These are phyloP conservation scores for Furcifer pardalis DNA, from an alignment of 2,797 vertebrate species.

Conservation along the genomic window DNA sequence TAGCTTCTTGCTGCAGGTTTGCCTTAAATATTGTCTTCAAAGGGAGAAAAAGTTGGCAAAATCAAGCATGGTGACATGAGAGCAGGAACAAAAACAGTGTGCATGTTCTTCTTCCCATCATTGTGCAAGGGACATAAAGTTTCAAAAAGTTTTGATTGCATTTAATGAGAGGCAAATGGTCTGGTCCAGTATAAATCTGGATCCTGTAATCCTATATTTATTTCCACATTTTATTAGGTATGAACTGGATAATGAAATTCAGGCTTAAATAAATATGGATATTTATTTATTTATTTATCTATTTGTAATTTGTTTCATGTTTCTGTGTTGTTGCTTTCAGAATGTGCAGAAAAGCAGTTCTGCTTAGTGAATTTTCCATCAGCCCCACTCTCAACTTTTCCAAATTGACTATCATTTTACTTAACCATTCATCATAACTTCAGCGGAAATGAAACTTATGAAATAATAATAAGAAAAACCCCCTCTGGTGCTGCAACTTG, in stretches of 20 bases:
- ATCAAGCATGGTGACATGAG: too few species aligned
- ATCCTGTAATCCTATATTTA: neutral
- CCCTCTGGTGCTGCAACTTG: conserved; percentile 39
- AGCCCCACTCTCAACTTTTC: neutral
- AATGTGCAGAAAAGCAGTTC: neutral
- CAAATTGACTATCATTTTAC: conserved; percentile 16
- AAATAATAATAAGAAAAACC: conserved; percentile 51
- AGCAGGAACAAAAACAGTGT: neutral
- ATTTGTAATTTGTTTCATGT: neutral
- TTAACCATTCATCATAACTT: neutral
- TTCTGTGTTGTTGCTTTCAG: neutral
- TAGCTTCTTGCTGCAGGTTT: neutral
- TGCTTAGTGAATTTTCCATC: neutral
- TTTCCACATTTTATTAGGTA: neutral
- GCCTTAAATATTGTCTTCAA: too few species aligned
- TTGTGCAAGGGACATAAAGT: neutral
- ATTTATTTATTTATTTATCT: conserved; percentile 6
- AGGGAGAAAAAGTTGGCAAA: too few species aligned
- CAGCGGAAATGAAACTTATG: conserved; percentile 13
- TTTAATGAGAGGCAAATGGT: neutral
- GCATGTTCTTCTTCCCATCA: neutral
- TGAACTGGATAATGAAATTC: neutral
- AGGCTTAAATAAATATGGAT: neutral
- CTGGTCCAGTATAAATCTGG: neutral
- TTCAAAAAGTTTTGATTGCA: neutral